A percentile compares a stretch with the other conserved stretches of the same genome.
Evolutionary conservation across 2,113 vertebrate species (phyloP).

Genomic region (Nycticorax nycticorax): DNA sequence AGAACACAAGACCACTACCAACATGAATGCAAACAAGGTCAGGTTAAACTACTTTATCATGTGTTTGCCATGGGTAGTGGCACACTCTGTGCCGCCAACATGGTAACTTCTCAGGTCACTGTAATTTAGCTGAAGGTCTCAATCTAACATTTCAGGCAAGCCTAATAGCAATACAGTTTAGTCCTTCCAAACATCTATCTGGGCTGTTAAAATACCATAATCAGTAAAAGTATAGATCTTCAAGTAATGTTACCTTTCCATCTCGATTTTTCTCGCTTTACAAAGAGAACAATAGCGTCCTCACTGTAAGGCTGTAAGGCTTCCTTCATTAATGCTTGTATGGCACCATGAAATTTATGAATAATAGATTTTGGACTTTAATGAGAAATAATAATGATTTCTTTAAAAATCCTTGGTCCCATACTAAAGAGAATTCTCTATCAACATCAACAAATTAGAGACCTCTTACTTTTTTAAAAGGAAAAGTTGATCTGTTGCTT

Average conservation of each 20-base stretch:
- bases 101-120: background rate
- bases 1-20: background rate
- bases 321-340: background rate
- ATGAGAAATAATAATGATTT: background rate
- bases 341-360: background rate
- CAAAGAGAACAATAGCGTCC: background rate
- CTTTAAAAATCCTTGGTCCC: background rate
- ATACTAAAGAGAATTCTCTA: background rate
- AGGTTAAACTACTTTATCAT: background rate
- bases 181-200: background rate
- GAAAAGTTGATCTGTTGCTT: background rate
- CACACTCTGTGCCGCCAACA: background rate
- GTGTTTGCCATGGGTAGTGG: background rate
- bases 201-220: background rate
- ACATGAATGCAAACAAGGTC: background rate
- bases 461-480: background rate
- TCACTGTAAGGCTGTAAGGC: background rate
- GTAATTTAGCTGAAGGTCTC: background rate
- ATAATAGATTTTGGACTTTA: slow-evolving; percentile 1
- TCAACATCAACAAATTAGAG: background rate
- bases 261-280: background rate
- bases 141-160: background rate
- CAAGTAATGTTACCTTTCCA: background rate
- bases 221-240: background rate
- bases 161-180: background rate